Evolutionary conservation across 2,113 vertebrate genomes (phyloP).

Genomic region (Onychostruthus taczanowskii): DNA sequence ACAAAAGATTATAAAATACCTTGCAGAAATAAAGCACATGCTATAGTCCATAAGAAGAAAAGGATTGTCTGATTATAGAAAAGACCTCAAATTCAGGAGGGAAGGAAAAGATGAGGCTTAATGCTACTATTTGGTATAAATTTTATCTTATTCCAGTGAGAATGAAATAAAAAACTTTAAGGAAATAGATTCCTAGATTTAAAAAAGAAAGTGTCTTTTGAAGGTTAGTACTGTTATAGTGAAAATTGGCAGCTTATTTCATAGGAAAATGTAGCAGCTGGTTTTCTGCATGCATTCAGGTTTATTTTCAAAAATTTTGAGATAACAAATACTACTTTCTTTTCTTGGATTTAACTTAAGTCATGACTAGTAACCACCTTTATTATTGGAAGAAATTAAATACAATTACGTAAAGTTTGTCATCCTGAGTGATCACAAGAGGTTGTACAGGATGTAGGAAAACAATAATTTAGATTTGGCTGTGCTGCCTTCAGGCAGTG

Average conservation of each 20-base stretch:
- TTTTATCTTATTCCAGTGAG: slow-evolving; percentile 14
- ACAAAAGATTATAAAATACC: slow-evolving; percentile 52
- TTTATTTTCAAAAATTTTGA: not conserved
- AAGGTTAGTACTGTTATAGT: not conserved
- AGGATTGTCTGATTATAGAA: slow-evolving; percentile 25
- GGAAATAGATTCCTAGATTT: not conserved
- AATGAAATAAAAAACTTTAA: slow-evolving; percentile 23
- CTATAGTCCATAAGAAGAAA: not conserved
- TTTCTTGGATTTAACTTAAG: not conserved
- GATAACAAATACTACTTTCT: not conserved
- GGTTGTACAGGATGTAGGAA: not conserved
- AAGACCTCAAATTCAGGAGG: slow-evolving; percentile 29
- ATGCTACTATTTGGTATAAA: slow-evolving; percentile 37
- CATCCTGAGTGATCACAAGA: not conserved
- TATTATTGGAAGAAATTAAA: not conserved
- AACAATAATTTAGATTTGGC: not conserved
- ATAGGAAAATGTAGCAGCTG: not conserved
- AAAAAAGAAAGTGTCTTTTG: not conserved
- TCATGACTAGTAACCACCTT: not conserved
- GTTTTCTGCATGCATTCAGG: not conserved
- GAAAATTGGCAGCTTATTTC: not conserved
- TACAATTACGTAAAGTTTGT: not conserved
- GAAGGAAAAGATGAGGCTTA: not conserved
- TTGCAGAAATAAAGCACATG: not conserved
- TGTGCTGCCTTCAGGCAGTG: not conserved